Conservation (phyloP, 2,113 vertebrate species). For the Tetrax tetrax region DNA sequence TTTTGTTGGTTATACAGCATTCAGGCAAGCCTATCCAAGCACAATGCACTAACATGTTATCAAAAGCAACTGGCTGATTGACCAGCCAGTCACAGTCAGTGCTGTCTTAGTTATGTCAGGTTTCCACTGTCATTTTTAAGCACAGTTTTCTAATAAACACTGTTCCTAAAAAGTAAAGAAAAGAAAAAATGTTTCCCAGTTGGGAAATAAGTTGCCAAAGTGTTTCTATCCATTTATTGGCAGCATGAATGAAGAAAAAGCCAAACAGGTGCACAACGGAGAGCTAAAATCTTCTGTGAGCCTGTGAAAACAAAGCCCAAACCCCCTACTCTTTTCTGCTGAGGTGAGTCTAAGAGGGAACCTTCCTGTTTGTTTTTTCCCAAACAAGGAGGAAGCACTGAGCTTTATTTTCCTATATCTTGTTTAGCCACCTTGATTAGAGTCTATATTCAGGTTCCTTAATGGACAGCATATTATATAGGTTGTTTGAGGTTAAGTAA, state of each 20-base stretch:
- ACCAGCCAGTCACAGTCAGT: not conserved
- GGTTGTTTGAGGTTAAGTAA: slow-evolving; percentile 70
- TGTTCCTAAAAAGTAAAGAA: not conserved
- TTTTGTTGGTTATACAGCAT: not conserved
- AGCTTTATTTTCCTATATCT: slow-evolving; percentile 64
- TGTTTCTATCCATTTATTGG: not conserved
- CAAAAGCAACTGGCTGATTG: not conserved
- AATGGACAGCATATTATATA: slow-evolving; percentile 26
- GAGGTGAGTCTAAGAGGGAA: slow-evolving; percentile 20
- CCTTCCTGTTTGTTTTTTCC: slow-evolving; percentile 58
- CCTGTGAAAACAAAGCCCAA: not conserved
- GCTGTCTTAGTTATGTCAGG: not conserved
- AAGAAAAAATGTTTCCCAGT: not conserved
- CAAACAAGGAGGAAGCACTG: slow-evolving; percentile 41
- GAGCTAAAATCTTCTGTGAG: not conserved
- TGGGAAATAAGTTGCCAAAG: not conserved
- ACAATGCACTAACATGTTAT: not conserved
- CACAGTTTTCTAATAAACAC: not conserved
- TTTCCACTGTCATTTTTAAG: not conserved
- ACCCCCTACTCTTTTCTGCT: not conserved
- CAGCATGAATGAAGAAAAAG: not conserved
- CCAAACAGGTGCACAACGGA: slow-evolving; percentile 32
- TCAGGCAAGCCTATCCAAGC: not conserved
- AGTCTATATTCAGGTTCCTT: slow-evolving; percentile 21
- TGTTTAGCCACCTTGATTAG: slow-evolving; percentile 55